phyloP scores from a whole-genome alignment of 2,888 invertebrate species.

The Choreutis nemorana region DNA sequence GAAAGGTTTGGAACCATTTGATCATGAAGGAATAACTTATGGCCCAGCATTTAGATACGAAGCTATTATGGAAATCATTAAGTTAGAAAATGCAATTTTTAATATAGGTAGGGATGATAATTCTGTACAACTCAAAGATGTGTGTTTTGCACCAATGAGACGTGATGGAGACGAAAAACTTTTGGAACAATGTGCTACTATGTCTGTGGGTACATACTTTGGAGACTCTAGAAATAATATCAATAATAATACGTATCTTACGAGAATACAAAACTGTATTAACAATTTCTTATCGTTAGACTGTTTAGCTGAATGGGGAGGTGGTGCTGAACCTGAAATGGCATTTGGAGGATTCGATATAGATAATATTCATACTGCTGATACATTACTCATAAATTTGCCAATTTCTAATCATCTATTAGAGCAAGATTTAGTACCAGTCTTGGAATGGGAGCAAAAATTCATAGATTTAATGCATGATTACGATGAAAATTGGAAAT shows the following conservation, averaged over 20 bases:
- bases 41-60: constrained; percentile 83
- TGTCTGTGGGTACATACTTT: constrained; percentile 85
- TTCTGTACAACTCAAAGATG: constrained; percentile 52
- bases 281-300: constrained; percentile 40
- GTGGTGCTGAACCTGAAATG: constrained; percentile 85
- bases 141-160: constrained; percentile 87
- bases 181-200: constrained; percentile 76
- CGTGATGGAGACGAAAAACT: constrained; percentile 65
- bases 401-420: constrained; percentile 76
- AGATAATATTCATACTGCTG: constrained; percentile 44
- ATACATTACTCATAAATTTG: constrained; percentile 77
- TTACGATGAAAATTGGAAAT: constrained; percentile 51
- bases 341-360: constrained; percentile 79
- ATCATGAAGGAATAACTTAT: constrained; percentile 56
- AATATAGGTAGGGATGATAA: constrained; percentile 64
- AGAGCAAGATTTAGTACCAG: constrained; percentile 62
- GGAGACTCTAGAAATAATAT: constrained; percentile 66
- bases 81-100: constrained; percentile 73
- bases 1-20: constrained; percentile 48
- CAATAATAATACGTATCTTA: constrained; percentile 45
- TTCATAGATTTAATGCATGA: constrained; percentile 74
- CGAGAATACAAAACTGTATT: constrained; percentile 39
- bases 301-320: constrained; percentile 88
- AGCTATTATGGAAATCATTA: constrained; percentile 77
- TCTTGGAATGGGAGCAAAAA: constrained; percentile 78